Evolutionary conservation across 2,888 invertebrate species (phyloP).

Genomic region (Macrosoma leucophasiata): DNA sequence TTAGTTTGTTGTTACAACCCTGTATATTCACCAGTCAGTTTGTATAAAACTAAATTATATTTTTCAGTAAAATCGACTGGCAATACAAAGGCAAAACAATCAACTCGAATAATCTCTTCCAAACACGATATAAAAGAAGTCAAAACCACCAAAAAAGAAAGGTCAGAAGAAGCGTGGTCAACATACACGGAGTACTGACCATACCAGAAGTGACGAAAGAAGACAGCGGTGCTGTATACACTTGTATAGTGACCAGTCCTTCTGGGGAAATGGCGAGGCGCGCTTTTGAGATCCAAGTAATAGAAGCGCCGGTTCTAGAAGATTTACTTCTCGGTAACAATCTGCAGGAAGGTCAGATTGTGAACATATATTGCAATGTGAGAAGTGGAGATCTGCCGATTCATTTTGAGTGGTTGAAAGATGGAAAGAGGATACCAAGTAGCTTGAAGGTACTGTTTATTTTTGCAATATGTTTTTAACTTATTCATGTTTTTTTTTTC

Average conservation of each 20-base stretch:
- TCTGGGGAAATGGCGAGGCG: conserved; percentile 76
- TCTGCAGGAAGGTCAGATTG: conserved; percentile 88
- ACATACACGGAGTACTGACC: conserved; percentile 74
- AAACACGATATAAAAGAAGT: conserved; percentile 50
- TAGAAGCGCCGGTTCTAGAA: conserved; percentile 86
- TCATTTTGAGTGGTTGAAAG: conserved; percentile 82
- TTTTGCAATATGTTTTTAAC: too few relatives aligned
- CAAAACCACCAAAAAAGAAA: conserved; percentile 37
- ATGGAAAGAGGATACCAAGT: conserved; percentile 77
- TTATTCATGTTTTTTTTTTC: too few relatives aligned
- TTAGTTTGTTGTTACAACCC: not conserved
- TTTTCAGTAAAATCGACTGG: conserved; percentile 69
- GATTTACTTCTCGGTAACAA: conserved; percentile 87
- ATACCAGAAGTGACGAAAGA: conserved; percentile 77
- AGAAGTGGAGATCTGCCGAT: conserved; percentile 82
- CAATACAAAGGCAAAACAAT: conserved; percentile 58
- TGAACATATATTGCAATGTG: conserved; percentile 88
- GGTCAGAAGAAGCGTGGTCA: conserved; percentile 47
- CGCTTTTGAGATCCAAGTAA: conserved; percentile 81
- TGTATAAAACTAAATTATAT: not conserved
- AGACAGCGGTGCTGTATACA: conserved; percentile 84
- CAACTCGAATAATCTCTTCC: conserved; percentile 52
- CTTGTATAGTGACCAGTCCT: conserved; percentile 84
- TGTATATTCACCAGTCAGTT: too few relatives aligned
- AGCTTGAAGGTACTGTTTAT: conserved; percentile 81